Base-by-base conservation (phyloP, 2,113 vertebrate genomes). In the Peucedramus taeniatus region DNA sequence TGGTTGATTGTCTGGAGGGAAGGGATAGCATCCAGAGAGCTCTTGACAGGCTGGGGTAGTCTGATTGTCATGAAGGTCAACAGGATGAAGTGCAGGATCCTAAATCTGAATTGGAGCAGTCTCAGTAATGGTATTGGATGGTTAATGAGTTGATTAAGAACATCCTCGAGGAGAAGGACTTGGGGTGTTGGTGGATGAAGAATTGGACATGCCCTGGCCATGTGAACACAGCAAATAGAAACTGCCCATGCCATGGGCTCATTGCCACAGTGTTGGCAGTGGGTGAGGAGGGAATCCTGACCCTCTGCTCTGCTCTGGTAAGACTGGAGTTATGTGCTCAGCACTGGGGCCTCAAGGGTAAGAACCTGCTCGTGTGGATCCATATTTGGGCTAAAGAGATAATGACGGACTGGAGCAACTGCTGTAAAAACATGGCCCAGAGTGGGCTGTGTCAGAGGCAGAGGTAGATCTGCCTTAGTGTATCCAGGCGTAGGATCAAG, bases 181-280 rank as follows among this genome's bases (percentile, higher is more conserved):
- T 50, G 35, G 7, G 11, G 1, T n/a, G 11, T 28, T 12, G 10
- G 13, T 22, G 22, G n/a, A 17, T 57, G n/a, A 22, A 59, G 35
- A 33, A 40, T 6, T 28, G 53, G 42, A 82, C 14, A 7, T 40
- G 18, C 2, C 30, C 11, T 2, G 5, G 6, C 15, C 9, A 15
- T 9, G 15, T 11, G 35, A 40, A 59, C 4, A 13, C 0, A 0
- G 4, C 7, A 7, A 49, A 33, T 8, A 49, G 23, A 49, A 22
- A 33, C 23, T 5, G 7, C 23, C 14, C 18, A 4, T 22, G 15
- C 14, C 30, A 8, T 40, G 44, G 44, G 18, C 1, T 40, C 30
- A 17, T 15, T 9, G 2, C 14, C 44, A 59, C 5, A 49, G 30
- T 9, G 30, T 9, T 35, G 30, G 23, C 30, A 59, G 30, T 11